A percentile compares a stretch with the other conserved stretches of the same genome.
These are phyloP conservation scores for Streptopelia turtur DNA, from an alignment of 2,797 vertebrate species.

Conservation along the genomic window DNA sequence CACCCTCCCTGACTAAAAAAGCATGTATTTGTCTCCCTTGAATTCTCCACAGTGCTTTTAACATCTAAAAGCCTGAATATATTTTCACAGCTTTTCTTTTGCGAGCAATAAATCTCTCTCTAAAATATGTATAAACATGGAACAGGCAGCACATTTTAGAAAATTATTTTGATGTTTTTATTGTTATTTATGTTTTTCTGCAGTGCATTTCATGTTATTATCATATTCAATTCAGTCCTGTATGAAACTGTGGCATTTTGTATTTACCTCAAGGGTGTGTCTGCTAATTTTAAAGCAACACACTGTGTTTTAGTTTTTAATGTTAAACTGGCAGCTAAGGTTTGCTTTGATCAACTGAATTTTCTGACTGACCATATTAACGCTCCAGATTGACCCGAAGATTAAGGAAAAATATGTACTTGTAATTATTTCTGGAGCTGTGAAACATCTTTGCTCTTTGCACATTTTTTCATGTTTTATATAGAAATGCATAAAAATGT, in stretches of 20 bases:
- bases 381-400: not conserved
- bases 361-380: not conserved
- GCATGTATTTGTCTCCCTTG: not conserved
- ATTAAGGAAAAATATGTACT: not conserved
- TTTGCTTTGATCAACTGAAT: not conserved
- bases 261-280: not conserved
- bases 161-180: not conserved
- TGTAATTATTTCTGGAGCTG: not conserved
- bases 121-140: not conserved
- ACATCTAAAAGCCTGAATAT: not conserved
- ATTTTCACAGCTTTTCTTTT: not conserved
- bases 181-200: not conserved
- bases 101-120: not conserved
- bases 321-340: not conserved
- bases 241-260: slow-evolving; percentile 17
- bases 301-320: not conserved
- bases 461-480: not conserved
- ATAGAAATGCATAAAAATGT: not conserved
- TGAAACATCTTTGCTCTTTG: not conserved
- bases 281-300: slow-evolving; percentile 34
- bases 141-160: not conserved
- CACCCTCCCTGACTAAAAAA: fast-evolving
- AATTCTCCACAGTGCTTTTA: not conserved
- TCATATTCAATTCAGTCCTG: not conserved
- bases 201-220: not conserved